Base-by-base conservation (phyloP, 2,888 invertebrate genomes). In the Caenorhabditis plicata region DNA sequence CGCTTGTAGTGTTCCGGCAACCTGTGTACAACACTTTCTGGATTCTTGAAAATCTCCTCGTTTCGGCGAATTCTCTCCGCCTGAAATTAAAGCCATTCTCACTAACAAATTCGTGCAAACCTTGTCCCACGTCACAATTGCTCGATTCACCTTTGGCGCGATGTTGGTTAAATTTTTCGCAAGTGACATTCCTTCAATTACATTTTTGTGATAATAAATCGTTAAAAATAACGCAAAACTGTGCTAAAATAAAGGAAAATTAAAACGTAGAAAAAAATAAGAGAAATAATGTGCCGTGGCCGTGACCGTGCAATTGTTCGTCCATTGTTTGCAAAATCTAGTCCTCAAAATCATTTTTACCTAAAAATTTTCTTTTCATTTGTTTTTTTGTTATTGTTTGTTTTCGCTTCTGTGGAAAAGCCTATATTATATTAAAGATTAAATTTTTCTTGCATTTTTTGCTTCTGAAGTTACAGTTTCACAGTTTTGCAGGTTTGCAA, bases 101-200 rank as follows among this genome's bases (percentile, higher is more conserved):
- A n/a, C n/a, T n/a, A n/a, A n/a, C n/a, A n/a, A n/a, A n/a, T n/a
- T n/a, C n/a, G n/a, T n/a, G n/a, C n/a, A n/a, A n/a, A n/a, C n/a
- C n/a, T 77, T 78, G 44, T 78, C 77, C 78, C 78, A 78, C 15
- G 73, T 74, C 20, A 80, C 60, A n/a, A 76, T 60, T 3, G 70
- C 66, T 23, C 68, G 58, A 4, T 70, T 71, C 23, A 68, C 47
- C 17, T 61, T 39, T 20, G 62, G 53, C 13, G 73, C 71, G 46
- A 78, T 39, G 32, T 64, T 63, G 35, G 64, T 69, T 40, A 78
- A 49, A 47, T 78, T 74, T 48, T 78, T 78, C 32, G 64, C 60
- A 47, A 78, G 41, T n/a, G 74, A 73, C 48, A 51, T 32, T n/a
- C n/a, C n/a, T n/a, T n/a, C n/a, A n/a, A n/a, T n/a, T n/a, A n/a